Conservation (phyloP, 2,113 vertebrate genomes). For the Dicrurus megarhynchus region DNA sequence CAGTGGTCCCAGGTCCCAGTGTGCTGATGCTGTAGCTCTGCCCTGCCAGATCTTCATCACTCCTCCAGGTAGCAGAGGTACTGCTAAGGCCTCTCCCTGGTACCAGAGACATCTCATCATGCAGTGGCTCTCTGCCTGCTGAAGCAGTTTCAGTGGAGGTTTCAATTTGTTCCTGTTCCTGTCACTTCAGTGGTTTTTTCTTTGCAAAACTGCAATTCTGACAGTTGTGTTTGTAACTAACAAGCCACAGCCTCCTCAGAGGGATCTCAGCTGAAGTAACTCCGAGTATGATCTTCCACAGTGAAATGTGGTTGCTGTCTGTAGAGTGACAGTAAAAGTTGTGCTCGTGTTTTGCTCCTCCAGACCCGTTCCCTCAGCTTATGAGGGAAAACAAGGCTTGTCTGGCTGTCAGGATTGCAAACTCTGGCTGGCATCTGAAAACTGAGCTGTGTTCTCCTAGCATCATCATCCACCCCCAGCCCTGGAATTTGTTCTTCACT, state of each 20-base stretch:
- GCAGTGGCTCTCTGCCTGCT: neutral
- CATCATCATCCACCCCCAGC: neutral
- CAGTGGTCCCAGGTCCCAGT: neutral
- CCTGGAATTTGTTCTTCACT: neutral
- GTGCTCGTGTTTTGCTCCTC: neutral
- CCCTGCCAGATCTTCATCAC: neutral
- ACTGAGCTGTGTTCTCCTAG: neutral
- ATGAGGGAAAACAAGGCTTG: neutral
- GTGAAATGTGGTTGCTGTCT: neutral
- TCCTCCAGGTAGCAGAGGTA: neutral
- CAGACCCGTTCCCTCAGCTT: neutral
- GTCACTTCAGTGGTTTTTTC: neutral
- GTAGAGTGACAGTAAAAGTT: neutral
- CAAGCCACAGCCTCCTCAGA: neutral
- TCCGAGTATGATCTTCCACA: neutral
- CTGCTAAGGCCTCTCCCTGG: neutral
- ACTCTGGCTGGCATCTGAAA: neutral
- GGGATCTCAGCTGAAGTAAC: neutral
- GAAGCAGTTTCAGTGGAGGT: neutral
- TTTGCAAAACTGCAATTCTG: neutral
- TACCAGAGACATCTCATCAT: neutral
- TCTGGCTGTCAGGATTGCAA: constrained; percentile 9
- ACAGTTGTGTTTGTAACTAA: neutral
- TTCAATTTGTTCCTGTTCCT: neutral
- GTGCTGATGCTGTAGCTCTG: neutral